Evolutionary conservation across 2,797 vertebrate genomes (phyloP).

Genomic region (Scleropages formosus): DNA sequence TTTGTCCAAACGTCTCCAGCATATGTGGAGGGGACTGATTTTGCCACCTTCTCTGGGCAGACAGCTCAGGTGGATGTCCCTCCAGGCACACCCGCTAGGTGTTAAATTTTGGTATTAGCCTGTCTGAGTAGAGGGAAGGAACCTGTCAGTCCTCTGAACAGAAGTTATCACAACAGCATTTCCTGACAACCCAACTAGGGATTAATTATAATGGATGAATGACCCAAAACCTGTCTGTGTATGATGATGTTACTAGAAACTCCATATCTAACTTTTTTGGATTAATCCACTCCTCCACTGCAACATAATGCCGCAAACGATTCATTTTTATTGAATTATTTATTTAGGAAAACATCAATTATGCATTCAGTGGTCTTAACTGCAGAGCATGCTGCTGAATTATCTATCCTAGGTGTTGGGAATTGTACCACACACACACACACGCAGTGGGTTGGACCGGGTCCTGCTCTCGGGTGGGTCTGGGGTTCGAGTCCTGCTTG

Average conservation of each 20-base stretch:
- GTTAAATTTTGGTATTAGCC: constrained; percentile 15
- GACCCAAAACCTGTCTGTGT: not conserved
- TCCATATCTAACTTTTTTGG: not conserved
- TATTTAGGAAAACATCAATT: constrained; percentile 24
- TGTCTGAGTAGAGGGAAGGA: not conserved
- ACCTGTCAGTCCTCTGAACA: not conserved
- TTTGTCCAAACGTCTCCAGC: not conserved
- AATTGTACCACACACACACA: not conserved
- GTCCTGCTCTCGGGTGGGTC: too few relatives aligned
- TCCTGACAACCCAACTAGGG: not conserved
- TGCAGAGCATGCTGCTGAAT: not conserved
- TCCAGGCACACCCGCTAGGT: constrained; percentile 15
- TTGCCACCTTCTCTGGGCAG: not conserved
- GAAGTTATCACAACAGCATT: not conserved
- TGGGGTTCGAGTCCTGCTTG: too few relatives aligned
- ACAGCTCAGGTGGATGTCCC: not conserved
- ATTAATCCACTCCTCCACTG: not conserved
- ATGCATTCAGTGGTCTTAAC: constrained; percentile 7
- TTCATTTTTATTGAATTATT: constrained; percentile 22
- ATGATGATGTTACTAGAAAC: not conserved
- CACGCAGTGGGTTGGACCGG: too few relatives aligned
- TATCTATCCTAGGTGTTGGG: not conserved
- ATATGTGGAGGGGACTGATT: not conserved
- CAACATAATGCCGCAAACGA: constrained; percentile 10
- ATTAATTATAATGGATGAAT: not conserved